phyloP scores from a whole-genome alignment of 2,113 vertebrate species.

The Hypanus sabinus region DNA sequence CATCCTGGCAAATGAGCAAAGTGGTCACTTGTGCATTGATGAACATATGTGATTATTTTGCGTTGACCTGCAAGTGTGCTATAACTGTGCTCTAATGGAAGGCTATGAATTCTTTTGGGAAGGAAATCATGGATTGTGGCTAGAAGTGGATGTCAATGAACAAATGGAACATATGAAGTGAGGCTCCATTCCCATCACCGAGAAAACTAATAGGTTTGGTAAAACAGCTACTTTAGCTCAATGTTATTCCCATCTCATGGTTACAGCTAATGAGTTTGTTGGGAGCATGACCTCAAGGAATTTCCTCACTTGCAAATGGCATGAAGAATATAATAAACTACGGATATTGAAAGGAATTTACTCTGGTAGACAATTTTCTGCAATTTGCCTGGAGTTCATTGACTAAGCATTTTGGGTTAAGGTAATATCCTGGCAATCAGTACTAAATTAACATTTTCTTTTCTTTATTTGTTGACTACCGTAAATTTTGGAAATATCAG shows the following conservation, averaged over 20 bases:
- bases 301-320: too few relatives aligned
- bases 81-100: neutral
- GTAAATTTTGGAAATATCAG: neutral
- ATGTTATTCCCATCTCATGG: neutral
- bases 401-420: neutral
- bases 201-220: neutral
- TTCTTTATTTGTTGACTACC: neutral
- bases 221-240: neutral
- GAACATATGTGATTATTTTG: neutral
- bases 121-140: neutral
- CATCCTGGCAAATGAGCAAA: slow-evolving; percentile 52
- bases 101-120: neutral
- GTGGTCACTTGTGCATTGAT: slow-evolving; percentile 14
- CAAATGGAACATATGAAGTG: neutral
- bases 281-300: neutral
- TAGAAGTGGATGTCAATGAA: neutral
- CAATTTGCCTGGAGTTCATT: neutral
- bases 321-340: neutral
- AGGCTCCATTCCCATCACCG: neutral
- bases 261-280: neutral
- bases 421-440: neutral
- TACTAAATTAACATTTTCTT: neutral
- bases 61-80: neutral
- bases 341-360: neutral
- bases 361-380: neutral